A percentile compares a stretch with the other conserved stretches of the same genome.
Evolutionary conservation across 37 sponge, comb jelly and placozoan genomes (phyloP).

Genomic region (Hormiphora californensis): DNA sequence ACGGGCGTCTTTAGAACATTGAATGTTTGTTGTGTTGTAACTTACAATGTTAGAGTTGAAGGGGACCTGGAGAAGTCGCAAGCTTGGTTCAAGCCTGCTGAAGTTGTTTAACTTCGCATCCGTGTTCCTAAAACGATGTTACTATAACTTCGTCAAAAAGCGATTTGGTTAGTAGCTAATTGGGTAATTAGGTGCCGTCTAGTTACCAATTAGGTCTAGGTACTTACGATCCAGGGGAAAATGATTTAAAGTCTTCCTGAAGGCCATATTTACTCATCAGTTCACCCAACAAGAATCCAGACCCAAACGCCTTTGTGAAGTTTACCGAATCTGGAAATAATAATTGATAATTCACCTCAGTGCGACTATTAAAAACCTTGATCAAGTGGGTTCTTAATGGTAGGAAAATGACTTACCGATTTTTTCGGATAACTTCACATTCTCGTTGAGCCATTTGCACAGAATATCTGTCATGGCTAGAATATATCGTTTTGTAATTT

Average conservation of each 20-base stretch:
- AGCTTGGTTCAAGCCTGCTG: slow-evolving; percentile 71
- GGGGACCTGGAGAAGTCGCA: slow-evolving; percentile 76
- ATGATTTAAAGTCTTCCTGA: slow-evolving; percentile 64
- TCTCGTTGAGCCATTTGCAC: slow-evolving; percentile 88
- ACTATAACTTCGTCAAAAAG: too few species aligned
- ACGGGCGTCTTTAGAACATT: background rate
- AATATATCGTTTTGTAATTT: too few species aligned
- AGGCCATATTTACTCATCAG: slow-evolving; percentile 73
- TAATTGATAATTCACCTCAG: background rate
- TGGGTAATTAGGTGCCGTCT: too few species aligned
- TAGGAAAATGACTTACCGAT: slow-evolving; percentile 63
- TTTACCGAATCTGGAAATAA: slow-evolving; percentile 47
- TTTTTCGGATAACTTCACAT: slow-evolving; percentile 57
- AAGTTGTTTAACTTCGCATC: slow-evolving; percentile 95
- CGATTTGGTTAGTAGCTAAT: too few species aligned
- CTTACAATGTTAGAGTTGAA: slow-evolving; percentile 77
- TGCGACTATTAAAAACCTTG: background rate
- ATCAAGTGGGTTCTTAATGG: background rate
- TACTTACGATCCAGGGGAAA: slow-evolving; percentile 46
- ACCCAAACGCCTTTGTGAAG: slow-evolving; percentile 67
- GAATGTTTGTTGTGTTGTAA: background rate
- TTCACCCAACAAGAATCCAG: slow-evolving; percentile 80
- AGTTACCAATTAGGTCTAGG: background rate
- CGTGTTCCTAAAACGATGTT: slow-evolving; percentile 53
- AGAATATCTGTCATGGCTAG: slow-evolving; percentile 96